These are phyloP conservation scores for Drosophila subobscura DNA, from an alignment of 1,140 invertebrate genomes.

Conservation along the genomic window DNA sequence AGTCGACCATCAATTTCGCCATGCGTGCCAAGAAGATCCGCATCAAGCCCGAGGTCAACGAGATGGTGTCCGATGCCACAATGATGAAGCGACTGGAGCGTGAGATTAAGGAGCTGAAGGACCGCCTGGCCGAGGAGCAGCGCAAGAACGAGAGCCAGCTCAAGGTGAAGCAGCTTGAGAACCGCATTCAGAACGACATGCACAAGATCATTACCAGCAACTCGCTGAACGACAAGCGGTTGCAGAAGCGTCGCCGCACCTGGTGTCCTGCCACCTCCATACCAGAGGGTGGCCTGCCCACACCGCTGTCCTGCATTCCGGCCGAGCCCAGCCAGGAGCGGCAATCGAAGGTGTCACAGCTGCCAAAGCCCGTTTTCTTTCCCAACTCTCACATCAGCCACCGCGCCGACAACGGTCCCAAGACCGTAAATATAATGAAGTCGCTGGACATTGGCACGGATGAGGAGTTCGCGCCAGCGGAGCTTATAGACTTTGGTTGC, in stretches of 20 bases:
- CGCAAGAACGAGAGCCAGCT: slow-evolving; percentile 73
- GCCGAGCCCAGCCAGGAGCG: not conserved
- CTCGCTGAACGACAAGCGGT: slow-evolving; percentile 51
- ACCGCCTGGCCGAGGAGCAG: slow-evolving; percentile 84
- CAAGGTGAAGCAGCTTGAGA: slow-evolving; percentile 63
- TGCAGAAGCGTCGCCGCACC: slow-evolving; percentile 67
- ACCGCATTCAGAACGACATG: slow-evolving; percentile 56
- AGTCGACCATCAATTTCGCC: slow-evolving; percentile 90
- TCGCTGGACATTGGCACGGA: slow-evolving; percentile 10
- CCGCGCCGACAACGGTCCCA: slow-evolving; percentile 21
- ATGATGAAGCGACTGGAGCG: slow-evolving; percentile 87
- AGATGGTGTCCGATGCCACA: slow-evolving; percentile 87
- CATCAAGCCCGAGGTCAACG: slow-evolving; percentile 90
- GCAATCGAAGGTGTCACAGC: slow-evolving; percentile 25
- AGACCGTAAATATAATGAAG: slow-evolving; percentile 52
- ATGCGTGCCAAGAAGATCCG: slow-evolving; percentile 89
- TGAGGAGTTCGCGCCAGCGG: slow-evolving; percentile 44
- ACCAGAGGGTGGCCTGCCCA: slow-evolving; percentile 1
- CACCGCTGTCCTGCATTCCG: slow-evolving; percentile 87
- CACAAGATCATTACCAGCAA: slow-evolving; percentile 70
- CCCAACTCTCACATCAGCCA: slow-evolving; percentile 5
- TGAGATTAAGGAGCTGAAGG: slow-evolving; percentile 84
- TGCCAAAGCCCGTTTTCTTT: slow-evolving; percentile 69
- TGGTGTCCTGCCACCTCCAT: slow-evolving; percentile 54
- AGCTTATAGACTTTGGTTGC: slow-evolving; percentile 37